These are phyloP conservation scores for Paguma larvata DNA, from an alignment of 2,797 vertebrate genomes.

Conservation along the genomic window DNA sequence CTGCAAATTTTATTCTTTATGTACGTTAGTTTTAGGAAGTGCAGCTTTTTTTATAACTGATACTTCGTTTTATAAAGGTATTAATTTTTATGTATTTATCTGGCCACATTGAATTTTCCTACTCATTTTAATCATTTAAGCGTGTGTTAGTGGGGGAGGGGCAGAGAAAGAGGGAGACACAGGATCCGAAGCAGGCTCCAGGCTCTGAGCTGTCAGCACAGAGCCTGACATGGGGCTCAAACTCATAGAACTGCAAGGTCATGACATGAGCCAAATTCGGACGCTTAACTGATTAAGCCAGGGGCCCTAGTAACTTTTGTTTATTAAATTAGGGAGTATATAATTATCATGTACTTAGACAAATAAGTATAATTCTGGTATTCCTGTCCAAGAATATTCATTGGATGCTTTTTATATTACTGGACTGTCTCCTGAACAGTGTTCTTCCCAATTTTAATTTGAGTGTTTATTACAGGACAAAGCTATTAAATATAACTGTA, in stretches of 20 bases:
- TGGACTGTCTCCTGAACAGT: not conserved
- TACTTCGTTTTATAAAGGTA: not conserved
- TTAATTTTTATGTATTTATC: not conserved
- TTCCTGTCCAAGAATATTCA: conserved; percentile 1
- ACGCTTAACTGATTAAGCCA: no score
- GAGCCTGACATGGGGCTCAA: no score
- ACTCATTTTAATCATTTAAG: not conserved
- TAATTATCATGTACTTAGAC: not conserved
- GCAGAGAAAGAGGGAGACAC: no score
- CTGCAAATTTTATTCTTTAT: not conserved
- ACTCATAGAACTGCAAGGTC: no score
- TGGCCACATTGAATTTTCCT: conserved; percentile 1
- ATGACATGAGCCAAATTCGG: no score
- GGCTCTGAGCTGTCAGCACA: no score
- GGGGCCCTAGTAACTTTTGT: no score
- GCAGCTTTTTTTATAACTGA: not conserved
- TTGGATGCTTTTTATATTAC: conserved; percentile 22
- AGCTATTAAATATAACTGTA: not conserved
- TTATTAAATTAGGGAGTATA: not conserved
- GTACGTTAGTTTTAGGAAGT: not conserved
- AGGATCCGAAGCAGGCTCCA: no score
- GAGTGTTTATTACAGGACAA: not conserved
- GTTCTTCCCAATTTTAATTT: not conserved
- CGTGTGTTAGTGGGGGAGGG: no score
- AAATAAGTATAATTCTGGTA: not conserved